Base-by-base conservation (phyloP, 1,140 invertebrate species). In the Euura lappo region DNA sequence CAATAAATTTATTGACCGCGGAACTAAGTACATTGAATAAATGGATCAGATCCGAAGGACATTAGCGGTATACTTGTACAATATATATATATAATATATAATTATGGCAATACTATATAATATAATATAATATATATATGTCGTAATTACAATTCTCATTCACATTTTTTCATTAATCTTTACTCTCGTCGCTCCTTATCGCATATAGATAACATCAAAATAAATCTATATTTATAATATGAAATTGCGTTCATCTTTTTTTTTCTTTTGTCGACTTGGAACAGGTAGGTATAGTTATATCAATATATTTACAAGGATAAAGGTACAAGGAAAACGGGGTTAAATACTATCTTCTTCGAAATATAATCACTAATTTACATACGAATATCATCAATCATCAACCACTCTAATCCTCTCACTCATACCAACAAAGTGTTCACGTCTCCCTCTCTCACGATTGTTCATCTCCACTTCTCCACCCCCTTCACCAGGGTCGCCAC, bases 131-230 rank as follows among this genome's bases (percentile, higher is more conserved):
- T 45, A 11, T 13, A 68, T 67, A 47, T 51, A 6, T 28, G 66
- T 68, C 10, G 43, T 67, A 6, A 28, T 67, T 68, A 10, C 4
- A 11, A 28, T 28, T 28, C 28, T 28, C 28, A 28, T 28, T 28
- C 28, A 28, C 28, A 28, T 28, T 28, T 28, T 28, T 28, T 28
- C 28, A 28, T 2, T 10, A 75, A 65, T 45, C 65, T 43, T 28
- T 66, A 44, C 51, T 70, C 46, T 10, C 69, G 44, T 65, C 46
- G 28, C 51, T 60, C 47, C 69, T 44, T n/a, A 70, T 70, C n/a
- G 70, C 79, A 78, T 83, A 85, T 87, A 88, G 86, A 87, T 86
- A 88, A 88, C 86, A 85, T 86, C 81, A 86, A 86, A 88, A 88
- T 88, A 88, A 87, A 88, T 87, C 85, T 88, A 86, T 87, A 84